phyloP scores from a whole-genome alignment of 2,888 invertebrate genomes.

The Platycheirus albimanus region DNA sequence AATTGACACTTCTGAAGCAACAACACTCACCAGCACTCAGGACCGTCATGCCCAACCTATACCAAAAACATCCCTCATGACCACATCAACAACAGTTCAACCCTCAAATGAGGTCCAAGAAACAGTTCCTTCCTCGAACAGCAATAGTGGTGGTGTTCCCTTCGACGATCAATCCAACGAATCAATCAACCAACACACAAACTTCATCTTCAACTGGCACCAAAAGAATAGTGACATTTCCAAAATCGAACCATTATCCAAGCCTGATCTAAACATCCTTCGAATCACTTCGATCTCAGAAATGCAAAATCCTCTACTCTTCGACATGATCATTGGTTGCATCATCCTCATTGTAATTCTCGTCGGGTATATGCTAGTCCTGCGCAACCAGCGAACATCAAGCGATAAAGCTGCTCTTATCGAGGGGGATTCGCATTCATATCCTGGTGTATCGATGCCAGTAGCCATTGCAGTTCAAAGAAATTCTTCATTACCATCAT shows the following conservation, averaged over 20 bases:
- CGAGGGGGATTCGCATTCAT: conserved; percentile 76
- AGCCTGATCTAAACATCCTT: conserved; percentile 76
- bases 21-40: conserved; percentile 10
- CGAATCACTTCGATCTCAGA: conserved; percentile 76
- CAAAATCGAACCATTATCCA: conserved; percentile 76
- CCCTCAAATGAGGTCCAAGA: conserved; percentile 54
- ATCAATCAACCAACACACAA: conserved; percentile 75
- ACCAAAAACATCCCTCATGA: conserved; percentile 43
- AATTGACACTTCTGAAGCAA: conserved; percentile 80
- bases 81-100: conserved; percentile 44
- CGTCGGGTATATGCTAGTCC: conserved; percentile 75
- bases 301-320: conserved; percentile 77
- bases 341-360: conserved; percentile 76
- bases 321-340: conserved; percentile 77
- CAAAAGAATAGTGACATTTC: conserved; percentile 76
- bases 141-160: conserved; percentile 58
- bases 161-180: conserved; percentile 75
- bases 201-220: conserved; percentile 77
- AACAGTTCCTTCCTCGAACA: conserved; percentile 57
- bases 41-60: conserved; percentile 39
- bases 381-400: conserved; percentile 75
- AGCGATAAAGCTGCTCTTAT: conserved; percentile 78
- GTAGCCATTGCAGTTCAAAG: conserved; percentile 64
- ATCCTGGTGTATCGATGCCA: conserved; percentile 75
- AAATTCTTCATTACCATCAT: conserved; percentile 42